A percentile compares a stretch with the other conserved stretches of the same genome.
Evolutionary conservation across 64 coral and sea anemone species (phyloP).

Genomic region (Acropora yongei): DNA sequence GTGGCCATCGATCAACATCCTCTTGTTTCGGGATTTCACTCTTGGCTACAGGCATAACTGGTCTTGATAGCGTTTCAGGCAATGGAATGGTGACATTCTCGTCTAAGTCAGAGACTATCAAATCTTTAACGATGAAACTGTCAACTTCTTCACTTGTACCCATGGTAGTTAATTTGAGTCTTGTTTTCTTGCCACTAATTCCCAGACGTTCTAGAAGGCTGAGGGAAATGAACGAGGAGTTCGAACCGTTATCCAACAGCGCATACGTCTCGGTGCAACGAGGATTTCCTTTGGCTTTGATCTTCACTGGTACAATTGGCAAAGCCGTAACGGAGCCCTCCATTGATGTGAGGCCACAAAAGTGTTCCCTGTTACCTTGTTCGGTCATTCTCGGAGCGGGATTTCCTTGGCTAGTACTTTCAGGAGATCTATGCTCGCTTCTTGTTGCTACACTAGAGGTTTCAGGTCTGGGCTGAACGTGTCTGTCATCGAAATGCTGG

Average conservation of each 20-base stretch:
- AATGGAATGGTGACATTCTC: too few relatives aligned
- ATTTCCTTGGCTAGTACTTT: neutral
- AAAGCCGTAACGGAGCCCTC: too few relatives aligned
- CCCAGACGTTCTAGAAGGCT: neutral
- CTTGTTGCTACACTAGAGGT: neutral
- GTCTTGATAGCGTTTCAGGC: too few relatives aligned
- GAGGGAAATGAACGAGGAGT: neutral
- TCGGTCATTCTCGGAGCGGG: neutral
- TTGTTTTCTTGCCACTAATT: slow-evolving; percentile 2
- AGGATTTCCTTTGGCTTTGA: too few relatives aligned
- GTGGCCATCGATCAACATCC: too few relatives aligned
- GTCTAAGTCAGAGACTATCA: too few relatives aligned
- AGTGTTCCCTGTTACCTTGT: neutral
- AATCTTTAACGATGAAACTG: too few relatives aligned
- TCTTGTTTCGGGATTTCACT: too few relatives aligned
- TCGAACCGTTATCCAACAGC: too few relatives aligned
- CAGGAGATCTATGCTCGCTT: neutral
- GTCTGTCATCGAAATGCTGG: neutral
- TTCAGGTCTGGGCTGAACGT: neutral
- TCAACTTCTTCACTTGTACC: neutral
- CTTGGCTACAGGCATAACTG: too few relatives aligned
- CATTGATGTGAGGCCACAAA: neutral
- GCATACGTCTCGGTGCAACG: too few relatives aligned
- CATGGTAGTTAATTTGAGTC: slow-evolving; percentile 7
- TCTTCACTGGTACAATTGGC: too few relatives aligned